These are phyloP conservation scores for Drosophila paranaensis DNA, from an alignment of 2,888 invertebrate species.

Conservation along the genomic window DNA sequence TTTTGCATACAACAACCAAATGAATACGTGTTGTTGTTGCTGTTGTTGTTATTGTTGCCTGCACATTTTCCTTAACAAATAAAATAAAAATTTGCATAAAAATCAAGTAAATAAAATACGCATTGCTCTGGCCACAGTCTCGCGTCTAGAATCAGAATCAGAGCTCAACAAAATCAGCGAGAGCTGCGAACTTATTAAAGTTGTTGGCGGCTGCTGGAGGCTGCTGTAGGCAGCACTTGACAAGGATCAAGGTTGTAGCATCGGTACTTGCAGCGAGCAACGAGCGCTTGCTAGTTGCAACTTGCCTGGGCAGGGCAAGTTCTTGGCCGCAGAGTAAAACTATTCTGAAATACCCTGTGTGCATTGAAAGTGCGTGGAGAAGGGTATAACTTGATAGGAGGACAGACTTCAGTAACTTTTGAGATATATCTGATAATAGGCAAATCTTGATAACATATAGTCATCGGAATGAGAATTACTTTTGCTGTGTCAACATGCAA, in stretches of 20 bases:
- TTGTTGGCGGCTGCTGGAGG: conserved; percentile 61
- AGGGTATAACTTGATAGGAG: background rate
- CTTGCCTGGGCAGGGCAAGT: conserved; percentile 48
- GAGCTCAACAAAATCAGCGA: conserved; percentile 46
- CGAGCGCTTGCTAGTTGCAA: conserved; percentile 11
- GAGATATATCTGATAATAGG: background rate
- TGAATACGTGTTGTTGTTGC: conserved; percentile 58
- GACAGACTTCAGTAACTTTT: background rate
- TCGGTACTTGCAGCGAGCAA: conserved; percentile 37
- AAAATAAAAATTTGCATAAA: conserved; percentile 79
- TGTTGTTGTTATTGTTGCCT: conserved; percentile 22
- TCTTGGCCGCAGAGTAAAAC: conserved; percentile 13
- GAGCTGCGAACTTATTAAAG: conserved; percentile 81
- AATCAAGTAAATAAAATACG: conserved; percentile 78
- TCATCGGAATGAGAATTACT: background rate
- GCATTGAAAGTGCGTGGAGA: background rate
- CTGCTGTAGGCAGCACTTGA: conserved; percentile 73
- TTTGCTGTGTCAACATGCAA: background rate
- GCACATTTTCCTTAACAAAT: conserved; percentile 72
- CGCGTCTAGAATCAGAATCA: conserved; percentile 50
- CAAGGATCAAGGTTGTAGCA: conserved; percentile 82
- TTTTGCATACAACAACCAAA: conserved; percentile 73
- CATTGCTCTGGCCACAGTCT: conserved; percentile 34
- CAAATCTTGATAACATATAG: background rate
- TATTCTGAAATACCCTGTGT: conserved; percentile 16